Percentiles rank a stretch among this genome's conserved stretches.
These are phyloP conservation scores for Eurystomus glaucurus DNA, from an alignment of 2,797 vertebrate species.

Conservation along the genomic window DNA sequence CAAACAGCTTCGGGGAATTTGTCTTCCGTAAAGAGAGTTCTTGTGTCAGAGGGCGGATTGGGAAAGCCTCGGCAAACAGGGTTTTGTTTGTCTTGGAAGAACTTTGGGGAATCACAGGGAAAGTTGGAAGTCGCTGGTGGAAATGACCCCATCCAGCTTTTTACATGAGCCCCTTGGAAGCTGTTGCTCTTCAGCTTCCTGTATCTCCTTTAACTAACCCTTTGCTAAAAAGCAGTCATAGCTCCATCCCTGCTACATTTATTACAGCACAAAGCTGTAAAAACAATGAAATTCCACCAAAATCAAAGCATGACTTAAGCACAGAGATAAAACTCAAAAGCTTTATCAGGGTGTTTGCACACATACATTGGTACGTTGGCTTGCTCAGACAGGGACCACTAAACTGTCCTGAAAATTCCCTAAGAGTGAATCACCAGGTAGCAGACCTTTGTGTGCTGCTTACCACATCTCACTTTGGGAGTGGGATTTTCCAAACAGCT, in stretches of 20 bases:
- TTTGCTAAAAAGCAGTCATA: neutral
- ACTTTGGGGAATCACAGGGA: neutral
- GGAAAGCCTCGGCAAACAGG: neutral
- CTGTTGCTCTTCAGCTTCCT: neutral
- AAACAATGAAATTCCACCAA: neutral
- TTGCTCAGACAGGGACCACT: neutral
- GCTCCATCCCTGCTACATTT: neutral
- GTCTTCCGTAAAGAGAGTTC: neutral
- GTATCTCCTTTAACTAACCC: neutral
- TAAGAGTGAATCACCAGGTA: neutral
- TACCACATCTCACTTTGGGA: neutral
- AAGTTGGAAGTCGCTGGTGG: conserved; percentile 1
- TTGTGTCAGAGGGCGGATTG: conserved; percentile 9
- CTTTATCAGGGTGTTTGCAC: neutral
- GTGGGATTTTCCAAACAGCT: neutral
- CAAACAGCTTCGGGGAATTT: neutral
- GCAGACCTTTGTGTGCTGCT: neutral
- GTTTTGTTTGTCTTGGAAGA: conserved; percentile 37
- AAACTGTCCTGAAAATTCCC: neutral
- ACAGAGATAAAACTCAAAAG: neutral
- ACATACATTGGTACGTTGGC: accelerated
- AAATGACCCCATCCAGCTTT: neutral
- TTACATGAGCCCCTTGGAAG: neutral
- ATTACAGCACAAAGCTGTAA: neutral
- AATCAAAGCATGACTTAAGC: neutral